Percentiles rank a stretch among this genome's conserved stretches.
Evolutionary conservation across 2,797 vertebrate genomes (phyloP).

Genomic region (Petrocephalus sullivani): DNA sequence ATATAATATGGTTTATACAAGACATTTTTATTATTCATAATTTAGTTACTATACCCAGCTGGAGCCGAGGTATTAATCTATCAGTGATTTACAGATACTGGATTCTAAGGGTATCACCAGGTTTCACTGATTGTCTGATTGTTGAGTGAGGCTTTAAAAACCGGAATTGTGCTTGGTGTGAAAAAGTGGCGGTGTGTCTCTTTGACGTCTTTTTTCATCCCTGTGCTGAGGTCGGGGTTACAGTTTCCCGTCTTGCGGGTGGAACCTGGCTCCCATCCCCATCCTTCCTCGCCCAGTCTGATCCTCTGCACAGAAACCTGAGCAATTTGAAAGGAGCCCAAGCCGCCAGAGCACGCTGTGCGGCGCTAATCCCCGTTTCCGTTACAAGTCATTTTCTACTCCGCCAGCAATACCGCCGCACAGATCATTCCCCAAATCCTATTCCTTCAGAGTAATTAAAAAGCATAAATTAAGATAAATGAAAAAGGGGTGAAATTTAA

Average conservation of each 20-base stretch:
- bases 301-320: neutral
- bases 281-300: neutral
- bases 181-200: neutral
- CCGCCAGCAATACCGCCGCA: neutral
- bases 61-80: neutral
- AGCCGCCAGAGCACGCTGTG: neutral
- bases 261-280: neutral
- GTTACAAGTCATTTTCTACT: slow-evolving; percentile 5
- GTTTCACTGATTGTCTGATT: neutral
- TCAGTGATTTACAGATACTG: neutral
- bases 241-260: too few species aligned
- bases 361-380: slow-evolving; percentile 10
- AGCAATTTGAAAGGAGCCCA: neutral
- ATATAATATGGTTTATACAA: neutral
- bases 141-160: neutral
- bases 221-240: neutral
- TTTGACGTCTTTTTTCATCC: neutral
- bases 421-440: slow-evolving; percentile 34
- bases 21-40: neutral
- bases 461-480: slow-evolving; percentile 44
- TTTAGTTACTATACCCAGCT: neutral
- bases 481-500: slow-evolving; percentile 16
- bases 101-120: neutral
- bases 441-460: slow-evolving; percentile 44
- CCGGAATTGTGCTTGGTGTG: neutral